Evolutionary conservation across 2,113 vertebrate genomes (phyloP).

Genomic region (Spheniscus mendiculus): DNA sequence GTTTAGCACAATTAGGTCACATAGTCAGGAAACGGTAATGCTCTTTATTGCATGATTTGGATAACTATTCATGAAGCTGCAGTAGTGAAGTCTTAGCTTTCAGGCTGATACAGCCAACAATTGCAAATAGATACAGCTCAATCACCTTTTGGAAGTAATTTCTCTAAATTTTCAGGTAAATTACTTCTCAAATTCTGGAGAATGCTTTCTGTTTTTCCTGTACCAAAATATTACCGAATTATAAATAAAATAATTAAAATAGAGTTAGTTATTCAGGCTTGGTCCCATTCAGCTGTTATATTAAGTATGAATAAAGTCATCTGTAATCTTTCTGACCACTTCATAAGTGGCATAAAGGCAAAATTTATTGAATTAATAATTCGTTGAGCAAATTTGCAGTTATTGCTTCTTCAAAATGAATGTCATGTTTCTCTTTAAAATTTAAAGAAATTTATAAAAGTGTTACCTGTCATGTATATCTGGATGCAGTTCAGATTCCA

Average conservation of each 20-base stretch:
- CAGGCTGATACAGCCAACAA: neutral
- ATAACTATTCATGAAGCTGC: neutral
- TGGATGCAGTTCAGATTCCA: neutral
- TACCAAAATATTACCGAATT: neutral
- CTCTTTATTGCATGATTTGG: neutral
- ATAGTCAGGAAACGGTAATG: neutral
- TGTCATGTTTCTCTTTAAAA: neutral
- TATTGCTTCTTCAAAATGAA: neutral
- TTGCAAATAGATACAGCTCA: neutral
- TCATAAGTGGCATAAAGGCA: neutral
- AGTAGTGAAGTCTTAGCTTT: neutral
- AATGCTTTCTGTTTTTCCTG: neutral
- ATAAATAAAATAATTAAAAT: neutral
- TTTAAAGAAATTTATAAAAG: neutral
- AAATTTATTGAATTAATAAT: neutral
- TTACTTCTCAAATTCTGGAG: neutral
- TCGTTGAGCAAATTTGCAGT: neutral
- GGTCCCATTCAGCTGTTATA: neutral
- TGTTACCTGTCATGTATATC: neutral
- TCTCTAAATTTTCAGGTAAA: neutral
- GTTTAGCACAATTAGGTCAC: neutral
- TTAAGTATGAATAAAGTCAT: neutral
- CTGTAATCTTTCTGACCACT: neutral
- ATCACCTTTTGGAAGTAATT: neutral
- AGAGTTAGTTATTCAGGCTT: neutral